Percentiles rank a stretch among this genome's conserved stretches.
phyloP scores from a whole-genome alignment of 2,797 vertebrate genomes.

The Halcyon chelicuti region DNA sequence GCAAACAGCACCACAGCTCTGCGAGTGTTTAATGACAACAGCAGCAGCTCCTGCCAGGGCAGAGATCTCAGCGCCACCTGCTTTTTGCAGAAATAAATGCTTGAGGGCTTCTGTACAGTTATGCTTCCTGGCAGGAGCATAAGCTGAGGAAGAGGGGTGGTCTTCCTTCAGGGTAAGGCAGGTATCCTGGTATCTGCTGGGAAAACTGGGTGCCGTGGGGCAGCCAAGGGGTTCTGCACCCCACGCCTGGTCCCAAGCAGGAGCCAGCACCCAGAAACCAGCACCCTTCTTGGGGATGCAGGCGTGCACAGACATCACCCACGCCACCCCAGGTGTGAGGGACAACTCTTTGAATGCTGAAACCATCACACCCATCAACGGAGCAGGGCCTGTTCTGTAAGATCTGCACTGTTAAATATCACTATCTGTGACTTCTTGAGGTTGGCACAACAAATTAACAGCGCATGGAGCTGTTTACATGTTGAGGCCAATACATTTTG shows the following conservation, averaged over 20 bases:
- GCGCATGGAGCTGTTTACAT: rapidly evolving
- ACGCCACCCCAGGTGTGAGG: rapidly evolving
- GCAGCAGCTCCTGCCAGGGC: background rate
- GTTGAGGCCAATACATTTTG: background rate
- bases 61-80: rapidly evolving
- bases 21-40: background rate
- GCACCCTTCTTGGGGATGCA: background rate
- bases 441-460: background rate
- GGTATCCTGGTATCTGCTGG: background rate
- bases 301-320: rapidly evolving
- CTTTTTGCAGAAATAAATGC: background rate
- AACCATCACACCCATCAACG: rapidly evolving
- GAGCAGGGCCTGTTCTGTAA: background rate
- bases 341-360: no score
- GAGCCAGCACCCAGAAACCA: no score
- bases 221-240: background rate
- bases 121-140: background rate
- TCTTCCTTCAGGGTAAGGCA: background rate
- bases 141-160: background rate
- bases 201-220: rapidly evolving
- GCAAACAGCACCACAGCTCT: background rate
- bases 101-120: background rate
- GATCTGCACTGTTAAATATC: no score
- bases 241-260: rapidly evolving
- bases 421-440: rapidly evolving